These are phyloP conservation scores for Enchytraeus crypticus DNA, from an alignment of 2,888 invertebrate genomes.

Conservation along the genomic window DNA sequence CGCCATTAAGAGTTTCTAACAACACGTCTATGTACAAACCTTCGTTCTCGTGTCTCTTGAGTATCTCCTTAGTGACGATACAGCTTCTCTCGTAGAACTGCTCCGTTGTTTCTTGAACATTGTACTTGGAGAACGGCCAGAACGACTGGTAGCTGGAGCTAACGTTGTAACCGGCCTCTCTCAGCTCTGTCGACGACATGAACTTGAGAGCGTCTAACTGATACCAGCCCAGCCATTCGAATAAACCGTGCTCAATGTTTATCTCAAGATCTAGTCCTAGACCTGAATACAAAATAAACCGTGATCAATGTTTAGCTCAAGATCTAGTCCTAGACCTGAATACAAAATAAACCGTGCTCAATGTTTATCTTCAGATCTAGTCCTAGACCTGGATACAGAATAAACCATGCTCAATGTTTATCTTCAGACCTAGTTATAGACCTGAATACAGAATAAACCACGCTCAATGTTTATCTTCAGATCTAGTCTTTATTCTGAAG, in stretches of 20 bases:
- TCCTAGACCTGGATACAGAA: conserved; percentile 2
- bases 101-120: conserved; percentile 57
- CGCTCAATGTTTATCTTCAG: too few relatives aligned
- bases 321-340: background rate
- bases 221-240: conserved; percentile 90
- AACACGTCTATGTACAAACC: conserved; percentile 31
- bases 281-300: conserved; percentile 45
- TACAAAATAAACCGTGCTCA: conserved; percentile 26
- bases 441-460: too few relatives aligned
- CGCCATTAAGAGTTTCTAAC: too few relatives aligned
- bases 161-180: conserved; percentile 66
- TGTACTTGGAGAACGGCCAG: conserved; percentile 32
- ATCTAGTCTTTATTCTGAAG: too few relatives aligned
- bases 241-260: conserved; percentile 75
- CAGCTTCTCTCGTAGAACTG: conserved; percentile 61
- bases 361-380: background rate
- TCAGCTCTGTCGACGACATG: conserved; percentile 58
- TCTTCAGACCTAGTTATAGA: too few relatives aligned
- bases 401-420: too few relatives aligned
- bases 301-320: background rate
- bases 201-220: conserved; percentile 37
- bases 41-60: conserved; percentile 53
- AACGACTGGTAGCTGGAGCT: conserved; percentile 62
- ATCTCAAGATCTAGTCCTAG: conserved; percentile 39
- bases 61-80: conserved; percentile 55